phyloP scores from a whole-genome alignment of 1,140 invertebrate species.

The Papilio machaon region DNA sequence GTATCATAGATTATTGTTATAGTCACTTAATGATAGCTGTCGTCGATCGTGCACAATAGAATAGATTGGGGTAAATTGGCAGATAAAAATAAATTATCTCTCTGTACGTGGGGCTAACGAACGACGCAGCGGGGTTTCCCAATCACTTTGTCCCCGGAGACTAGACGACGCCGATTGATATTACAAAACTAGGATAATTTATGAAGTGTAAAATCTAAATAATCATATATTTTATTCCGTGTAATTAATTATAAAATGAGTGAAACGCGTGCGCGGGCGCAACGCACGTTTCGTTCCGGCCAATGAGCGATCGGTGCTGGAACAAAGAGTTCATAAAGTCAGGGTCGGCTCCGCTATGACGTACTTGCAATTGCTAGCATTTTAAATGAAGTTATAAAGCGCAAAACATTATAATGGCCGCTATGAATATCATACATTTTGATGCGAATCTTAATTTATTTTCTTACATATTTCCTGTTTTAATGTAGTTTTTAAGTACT shows the following conservation, averaged over 20 bases:
- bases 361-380: constrained; percentile 21
- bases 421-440: constrained; percentile 5
- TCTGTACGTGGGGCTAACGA: constrained; percentile 70
- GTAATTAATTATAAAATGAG: constrained; percentile 24
- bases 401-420: constrained; percentile 1
- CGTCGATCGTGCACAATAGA: constrained; percentile 64
- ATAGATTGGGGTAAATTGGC: constrained; percentile 76
- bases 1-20: constrained; percentile 43
- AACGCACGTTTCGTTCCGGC: constrained; percentile 54
- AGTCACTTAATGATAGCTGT: constrained; percentile 63
- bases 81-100: constrained; percentile 79
- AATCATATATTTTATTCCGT: constrained; percentile 12
- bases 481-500: not conserved
- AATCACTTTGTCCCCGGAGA: constrained; percentile 61
- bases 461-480: not conserved
- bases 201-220: constrained; percentile 22
- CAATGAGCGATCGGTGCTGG: constrained; percentile 47
- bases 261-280: constrained; percentile 50
- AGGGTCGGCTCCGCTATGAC: constrained; percentile 10
- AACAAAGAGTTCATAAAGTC: constrained; percentile 41
- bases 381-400: constrained; percentile 21
- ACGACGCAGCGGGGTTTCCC: constrained; percentile 61
- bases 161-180: constrained; percentile 57
- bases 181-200: constrained; percentile 30
- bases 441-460: not conserved